Conservation (phyloP, 2,888 invertebrate species). For the Mystacides longicornis region DNA sequence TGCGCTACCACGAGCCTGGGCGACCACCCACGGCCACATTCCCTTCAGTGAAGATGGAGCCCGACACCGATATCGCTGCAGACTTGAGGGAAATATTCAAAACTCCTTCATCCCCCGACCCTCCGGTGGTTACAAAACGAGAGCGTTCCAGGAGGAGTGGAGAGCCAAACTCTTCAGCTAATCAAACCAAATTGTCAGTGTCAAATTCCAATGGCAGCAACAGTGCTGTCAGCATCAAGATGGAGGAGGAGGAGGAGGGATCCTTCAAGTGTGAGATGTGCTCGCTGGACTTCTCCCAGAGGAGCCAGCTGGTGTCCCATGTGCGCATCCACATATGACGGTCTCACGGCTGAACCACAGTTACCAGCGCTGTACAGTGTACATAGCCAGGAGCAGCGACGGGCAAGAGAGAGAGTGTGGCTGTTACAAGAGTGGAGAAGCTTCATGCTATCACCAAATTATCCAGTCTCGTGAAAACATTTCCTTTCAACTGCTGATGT, state of each 20-base stretch:
- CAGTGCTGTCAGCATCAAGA: slow-evolving; percentile 32
- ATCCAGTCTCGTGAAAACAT: too few species aligned
- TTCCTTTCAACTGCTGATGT: too few species aligned
- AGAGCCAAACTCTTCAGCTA: background rate
- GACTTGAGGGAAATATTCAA: slow-evolving; percentile 39
- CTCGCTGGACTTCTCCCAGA: slow-evolving; percentile 63
- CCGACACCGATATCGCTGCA: slow-evolving; percentile 41
- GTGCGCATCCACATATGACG: slow-evolving; percentile 77
- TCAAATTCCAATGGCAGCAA: background rate
- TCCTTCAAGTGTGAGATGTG: slow-evolving; percentile 80
- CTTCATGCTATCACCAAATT: too few species aligned
- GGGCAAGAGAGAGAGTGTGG: too few species aligned
- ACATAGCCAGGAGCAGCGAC: too few species aligned
- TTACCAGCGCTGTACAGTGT: too few species aligned
- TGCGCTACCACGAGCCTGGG: slow-evolving; percentile 43
- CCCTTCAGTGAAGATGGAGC: slow-evolving; percentile 30
- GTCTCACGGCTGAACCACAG: too few species aligned
- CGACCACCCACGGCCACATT: slow-evolving; percentile 23
- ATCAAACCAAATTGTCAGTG: slow-evolving; percentile 3
- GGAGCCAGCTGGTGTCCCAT: slow-evolving; percentile 63
- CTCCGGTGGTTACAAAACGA: slow-evolving; percentile 5
- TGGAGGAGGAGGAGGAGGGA: slow-evolving; percentile 40
- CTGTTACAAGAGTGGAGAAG: too few species aligned
- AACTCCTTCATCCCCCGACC: slow-evolving; percentile 23
- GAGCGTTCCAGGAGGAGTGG: slow-evolving; percentile 13